phyloP scores from a whole-genome alignment of 2,113 vertebrate species.

The Anas platyrhynchos region DNA sequence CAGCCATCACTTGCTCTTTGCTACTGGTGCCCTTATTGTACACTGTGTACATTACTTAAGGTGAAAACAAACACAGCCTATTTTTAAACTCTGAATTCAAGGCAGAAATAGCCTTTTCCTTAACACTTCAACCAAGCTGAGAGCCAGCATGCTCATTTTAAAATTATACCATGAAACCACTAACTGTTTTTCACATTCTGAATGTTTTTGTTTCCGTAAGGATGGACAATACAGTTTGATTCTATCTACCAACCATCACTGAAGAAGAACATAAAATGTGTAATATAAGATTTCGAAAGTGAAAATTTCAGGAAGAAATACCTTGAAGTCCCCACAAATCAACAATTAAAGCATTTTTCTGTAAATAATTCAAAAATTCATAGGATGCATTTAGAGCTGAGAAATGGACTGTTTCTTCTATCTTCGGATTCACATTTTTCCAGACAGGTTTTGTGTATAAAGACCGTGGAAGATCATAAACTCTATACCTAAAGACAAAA shows the following conservation, averaged over 20 bases:
- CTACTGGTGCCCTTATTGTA: neutral
- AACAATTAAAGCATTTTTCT: conserved; percentile 87
- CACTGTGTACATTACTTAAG: neutral
- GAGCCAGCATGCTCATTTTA: neutral
- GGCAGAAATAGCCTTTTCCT: neutral
- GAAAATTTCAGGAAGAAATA: conserved; percentile 29
- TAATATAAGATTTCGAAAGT: neutral
- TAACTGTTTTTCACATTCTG: neutral
- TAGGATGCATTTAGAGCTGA: conserved; percentile 78
- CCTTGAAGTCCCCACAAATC: conserved; percentile 92
- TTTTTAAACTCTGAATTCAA: neutral
- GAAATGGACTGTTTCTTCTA: conserved; percentile 83
- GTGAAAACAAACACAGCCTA: neutral
- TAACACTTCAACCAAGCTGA: neutral
- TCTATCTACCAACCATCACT: neutral
- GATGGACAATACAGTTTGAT: neutral
- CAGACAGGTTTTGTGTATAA: conserved; percentile 85
- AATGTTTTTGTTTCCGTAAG: neutral
- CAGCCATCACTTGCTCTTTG: neutral
- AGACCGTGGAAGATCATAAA: conserved; percentile 79
- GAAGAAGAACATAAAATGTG: neutral
- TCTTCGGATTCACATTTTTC: conserved; percentile 82
- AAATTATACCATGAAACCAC: neutral
- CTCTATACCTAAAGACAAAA: conserved; percentile 78
- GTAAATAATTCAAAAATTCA: conserved; percentile 83